Base-by-base conservation (phyloP, 2,888 invertebrate species). In the Teleogryllus oceanicus region DNA sequence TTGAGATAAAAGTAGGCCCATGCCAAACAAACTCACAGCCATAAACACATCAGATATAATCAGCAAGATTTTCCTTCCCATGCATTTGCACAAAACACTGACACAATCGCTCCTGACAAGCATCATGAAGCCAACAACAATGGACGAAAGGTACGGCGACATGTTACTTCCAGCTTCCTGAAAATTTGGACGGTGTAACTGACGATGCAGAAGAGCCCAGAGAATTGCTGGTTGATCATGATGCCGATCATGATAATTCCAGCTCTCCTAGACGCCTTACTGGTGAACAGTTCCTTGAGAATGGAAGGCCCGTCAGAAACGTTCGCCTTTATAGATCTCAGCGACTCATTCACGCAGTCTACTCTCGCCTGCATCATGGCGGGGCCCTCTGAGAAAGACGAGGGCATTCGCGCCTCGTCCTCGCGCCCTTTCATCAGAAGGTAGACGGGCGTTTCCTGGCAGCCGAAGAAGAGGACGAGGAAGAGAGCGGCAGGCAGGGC, bases 371-470 rank as follows among this genome's bases (percentile, higher is more conserved):
- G 85, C 0, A 85, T 82, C 82, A 11, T 80, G 37, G 62, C 84
- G 84, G 75, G 86, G 83, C 11, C 84, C 84, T n/a, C 85, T 81
- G 50, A 84, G 83, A 84, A 85, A 84, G 12, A 81, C 77, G 37
- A 85, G 81, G 16, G 88, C 84, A 16, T 83, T 50, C 86, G 83
- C 1, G 89, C 89, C 82, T 90, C 91, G 79, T 87, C 86, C 77
- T 84, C 79, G 18, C 87, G 85, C 12, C 88, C 88, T 62, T 83
- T 85, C 83, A 87, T 88, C 75, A 89, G 85, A 12, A 89, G 85
- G 80, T 86, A 89, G 0, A 90, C 88, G 0, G 92, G 92, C 0
- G 92, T 90, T 83, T 92, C n/a, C 92, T 0, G 92, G 92, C 86
- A 91, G 84, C 76, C 84, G 18, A 88, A 84, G 82, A 90, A 89